Conservation (phyloP, 2,113 vertebrate species). For the Apeltes quadracus region DNA sequence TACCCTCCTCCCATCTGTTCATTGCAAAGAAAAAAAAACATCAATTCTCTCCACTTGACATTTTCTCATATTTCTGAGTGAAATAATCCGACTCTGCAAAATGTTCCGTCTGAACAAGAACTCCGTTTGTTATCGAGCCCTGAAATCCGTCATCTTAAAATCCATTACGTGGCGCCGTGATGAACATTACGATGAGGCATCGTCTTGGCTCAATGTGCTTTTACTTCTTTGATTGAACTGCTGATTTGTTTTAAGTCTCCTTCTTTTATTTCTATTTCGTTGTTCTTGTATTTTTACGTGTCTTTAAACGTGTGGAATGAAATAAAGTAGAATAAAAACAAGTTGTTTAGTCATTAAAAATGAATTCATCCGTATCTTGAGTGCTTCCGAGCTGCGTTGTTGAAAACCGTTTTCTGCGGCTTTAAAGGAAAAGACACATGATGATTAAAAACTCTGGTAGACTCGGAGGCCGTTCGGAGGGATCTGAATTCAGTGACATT, state of each 20-base stretch:
- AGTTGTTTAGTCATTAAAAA: background rate
- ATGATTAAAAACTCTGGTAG: too few relatives aligned
- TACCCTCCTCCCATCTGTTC: slow-evolving; percentile 1
- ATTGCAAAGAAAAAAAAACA: background rate
- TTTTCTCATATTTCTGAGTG: background rate
- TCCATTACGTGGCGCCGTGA: too few relatives aligned
- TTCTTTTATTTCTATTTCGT: too few relatives aligned
- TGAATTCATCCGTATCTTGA: background rate
- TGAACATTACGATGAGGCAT: background rate
- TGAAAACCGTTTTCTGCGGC: background rate
- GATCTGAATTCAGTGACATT: background rate
- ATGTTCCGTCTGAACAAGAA: background rate
- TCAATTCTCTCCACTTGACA: background rate
- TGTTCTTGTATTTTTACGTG: too few relatives aligned
- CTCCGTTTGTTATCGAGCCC: background rate
- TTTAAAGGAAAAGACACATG: too few relatives aligned
- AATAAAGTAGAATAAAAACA: background rate
- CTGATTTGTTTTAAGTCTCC: background rate
- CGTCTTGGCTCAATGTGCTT: too few relatives aligned
- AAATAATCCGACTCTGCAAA: background rate
- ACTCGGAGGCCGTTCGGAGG: background rate
- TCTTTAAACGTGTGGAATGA: too few relatives aligned
- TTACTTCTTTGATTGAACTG: background rate
- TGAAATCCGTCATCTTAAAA: background rate
- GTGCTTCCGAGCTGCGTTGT: background rate